phyloP scores from a whole-genome alignment of 2,113 vertebrate species.

The Ochotona princeps region DNA sequence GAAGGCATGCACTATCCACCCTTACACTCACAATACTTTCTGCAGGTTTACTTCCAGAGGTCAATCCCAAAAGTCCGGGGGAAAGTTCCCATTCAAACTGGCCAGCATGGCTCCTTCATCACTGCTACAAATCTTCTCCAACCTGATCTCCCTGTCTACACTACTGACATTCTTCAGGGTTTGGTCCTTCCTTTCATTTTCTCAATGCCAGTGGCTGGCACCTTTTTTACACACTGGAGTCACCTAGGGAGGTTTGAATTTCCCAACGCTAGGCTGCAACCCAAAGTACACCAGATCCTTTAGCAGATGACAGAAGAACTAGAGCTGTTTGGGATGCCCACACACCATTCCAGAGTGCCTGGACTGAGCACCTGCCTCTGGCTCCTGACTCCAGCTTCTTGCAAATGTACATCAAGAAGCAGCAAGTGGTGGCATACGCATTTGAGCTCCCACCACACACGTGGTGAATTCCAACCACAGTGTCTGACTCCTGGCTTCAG shows the following conservation, averaged over 20 bases:
- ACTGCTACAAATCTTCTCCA: background rate
- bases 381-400: no score
- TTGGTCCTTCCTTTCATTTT: background rate
- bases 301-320: no score
- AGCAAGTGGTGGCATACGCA: no score
- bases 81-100: background rate
- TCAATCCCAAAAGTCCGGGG: slow-evolving; percentile 34
- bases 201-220: background rate
- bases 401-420: no score
- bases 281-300: background rate
- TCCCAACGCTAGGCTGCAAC: background rate
- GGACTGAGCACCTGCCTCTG: no score
- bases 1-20: background rate
- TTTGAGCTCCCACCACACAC: no score
- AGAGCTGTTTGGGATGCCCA: no score
- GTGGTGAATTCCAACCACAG: no score
- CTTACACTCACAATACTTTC: background rate
- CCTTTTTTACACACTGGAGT: background rate
- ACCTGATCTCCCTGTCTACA: background rate
- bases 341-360: no score
- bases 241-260: background rate
- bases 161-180: background rate
- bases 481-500: no score
- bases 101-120: background rate
- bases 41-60: slow-evolving; percentile 23